phyloP scores from a whole-genome alignment of 2,888 invertebrate species.

The Eupithecia dodoneata region DNA sequence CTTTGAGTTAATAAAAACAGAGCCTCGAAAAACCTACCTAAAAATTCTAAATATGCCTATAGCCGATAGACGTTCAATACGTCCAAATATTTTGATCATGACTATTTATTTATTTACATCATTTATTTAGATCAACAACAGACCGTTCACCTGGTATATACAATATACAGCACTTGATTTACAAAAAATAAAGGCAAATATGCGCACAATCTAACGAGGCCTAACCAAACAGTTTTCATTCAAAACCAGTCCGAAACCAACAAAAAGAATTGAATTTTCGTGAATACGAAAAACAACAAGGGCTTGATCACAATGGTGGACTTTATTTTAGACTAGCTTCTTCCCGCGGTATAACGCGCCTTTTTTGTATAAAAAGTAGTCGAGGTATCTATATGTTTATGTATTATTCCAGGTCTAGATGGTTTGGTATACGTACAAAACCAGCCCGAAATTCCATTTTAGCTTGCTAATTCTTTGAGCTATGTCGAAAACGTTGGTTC shows the following conservation, averaged over 20 bases:
- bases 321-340: neutral
- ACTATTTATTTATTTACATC: too few species aligned
- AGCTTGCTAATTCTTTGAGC: too few species aligned
- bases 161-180: neutral
- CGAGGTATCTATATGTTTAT: too few species aligned
- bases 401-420: too few species aligned
- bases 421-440: too few species aligned
- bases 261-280: neutral
- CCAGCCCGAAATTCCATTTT: too few species aligned
- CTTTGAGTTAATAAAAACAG: too few species aligned
- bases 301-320: neutral
- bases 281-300: neutral
- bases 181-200: neutral
- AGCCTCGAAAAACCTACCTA: too few species aligned
- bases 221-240: conserved; percentile 5
- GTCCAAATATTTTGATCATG: neutral
- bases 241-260: conserved; percentile 3
- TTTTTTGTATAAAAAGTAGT: too few species aligned
- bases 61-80: neutral
- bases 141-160: neutral
- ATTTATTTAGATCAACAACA: neutral
- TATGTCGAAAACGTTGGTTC: too few species aligned
- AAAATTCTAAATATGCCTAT: too few species aligned
- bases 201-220: neutral
- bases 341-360: neutral